Conservation (phyloP, 2,797 vertebrate genomes). For the Morus bassanus region DNA sequence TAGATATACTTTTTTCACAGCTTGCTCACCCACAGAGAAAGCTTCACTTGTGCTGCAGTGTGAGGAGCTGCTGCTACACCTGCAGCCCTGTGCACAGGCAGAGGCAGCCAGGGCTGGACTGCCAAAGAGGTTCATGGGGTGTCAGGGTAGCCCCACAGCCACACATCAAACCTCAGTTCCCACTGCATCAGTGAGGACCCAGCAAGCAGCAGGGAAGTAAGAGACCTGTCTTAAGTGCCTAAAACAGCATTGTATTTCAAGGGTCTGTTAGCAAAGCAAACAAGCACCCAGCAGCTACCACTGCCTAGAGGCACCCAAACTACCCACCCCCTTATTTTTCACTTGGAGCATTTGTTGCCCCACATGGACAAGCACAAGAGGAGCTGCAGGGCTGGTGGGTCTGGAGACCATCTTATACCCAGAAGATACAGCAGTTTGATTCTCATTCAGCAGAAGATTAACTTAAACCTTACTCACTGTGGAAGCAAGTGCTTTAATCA, state of each 20-base stretch:
- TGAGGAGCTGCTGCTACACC: accelerated
- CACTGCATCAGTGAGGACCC: accelerated
- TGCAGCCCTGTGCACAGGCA: neutral
- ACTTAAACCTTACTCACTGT: neutral
- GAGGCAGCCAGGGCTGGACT: neutral
- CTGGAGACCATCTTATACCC: neutral
- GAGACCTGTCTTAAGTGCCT: accelerated
- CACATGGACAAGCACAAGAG: neutral
- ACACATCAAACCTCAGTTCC: neutral
- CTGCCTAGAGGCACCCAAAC: neutral
- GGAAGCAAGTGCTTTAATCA: accelerated
- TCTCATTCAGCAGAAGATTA: too few species aligned
- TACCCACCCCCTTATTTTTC: neutral
- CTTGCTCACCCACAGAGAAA: neutral
- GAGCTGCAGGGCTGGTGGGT: neutral
- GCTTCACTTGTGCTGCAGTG: accelerated
- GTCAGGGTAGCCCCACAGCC: neutral
- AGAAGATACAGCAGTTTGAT: neutral
- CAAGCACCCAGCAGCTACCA: neutral
- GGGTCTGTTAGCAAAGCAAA: neutral
- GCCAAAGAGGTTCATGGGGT: accelerated
- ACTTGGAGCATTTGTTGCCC: too few species aligned
- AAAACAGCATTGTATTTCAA: accelerated
- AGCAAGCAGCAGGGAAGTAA: accelerated
- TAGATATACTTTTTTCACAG: accelerated